These are phyloP conservation scores for Enteromius afrohamiltoni DNA, from an alignment of 2,797 vertebrate species.

Conservation along the genomic window DNA sequence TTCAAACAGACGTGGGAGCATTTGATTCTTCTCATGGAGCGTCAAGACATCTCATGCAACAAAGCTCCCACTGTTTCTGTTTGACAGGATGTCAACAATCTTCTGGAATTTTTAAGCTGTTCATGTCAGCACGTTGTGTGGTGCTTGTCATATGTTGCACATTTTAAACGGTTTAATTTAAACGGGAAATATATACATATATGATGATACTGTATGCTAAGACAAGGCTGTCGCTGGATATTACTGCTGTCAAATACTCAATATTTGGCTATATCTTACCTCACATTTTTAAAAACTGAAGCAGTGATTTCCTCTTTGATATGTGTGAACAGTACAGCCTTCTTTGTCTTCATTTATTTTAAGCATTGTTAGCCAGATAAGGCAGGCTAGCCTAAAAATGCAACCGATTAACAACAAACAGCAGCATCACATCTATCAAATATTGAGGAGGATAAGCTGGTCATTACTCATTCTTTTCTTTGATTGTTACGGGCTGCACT, in stretches of 20 bases:
- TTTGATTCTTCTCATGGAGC: background rate
- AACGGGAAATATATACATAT: background rate
- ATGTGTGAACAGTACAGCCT: background rate
- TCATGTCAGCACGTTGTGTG: background rate
- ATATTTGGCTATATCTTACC: too few relatives aligned
- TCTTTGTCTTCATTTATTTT: background rate
- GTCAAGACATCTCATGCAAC: background rate
- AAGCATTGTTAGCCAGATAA: background rate
- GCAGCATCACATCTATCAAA: background rate
- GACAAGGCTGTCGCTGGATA: background rate
- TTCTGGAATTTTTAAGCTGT: background rate
- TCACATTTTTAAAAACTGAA: background rate
- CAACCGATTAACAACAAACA: background rate
- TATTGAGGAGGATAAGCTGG: background rate
- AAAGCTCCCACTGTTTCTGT: constrained; percentile 14
- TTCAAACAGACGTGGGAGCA: constrained; percentile 16
- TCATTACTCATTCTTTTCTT: background rate
- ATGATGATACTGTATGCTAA: background rate
- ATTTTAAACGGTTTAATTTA: background rate
- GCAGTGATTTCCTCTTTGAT: background rate
- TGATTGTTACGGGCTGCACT: background rate
- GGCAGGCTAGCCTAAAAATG: background rate
- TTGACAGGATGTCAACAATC: constrained; percentile 12
- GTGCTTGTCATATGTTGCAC: background rate
- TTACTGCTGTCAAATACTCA: background rate